Evolutionary conservation across 2,888 invertebrate species (phyloP).

Genomic region (Scrobipalpa costella): DNA sequence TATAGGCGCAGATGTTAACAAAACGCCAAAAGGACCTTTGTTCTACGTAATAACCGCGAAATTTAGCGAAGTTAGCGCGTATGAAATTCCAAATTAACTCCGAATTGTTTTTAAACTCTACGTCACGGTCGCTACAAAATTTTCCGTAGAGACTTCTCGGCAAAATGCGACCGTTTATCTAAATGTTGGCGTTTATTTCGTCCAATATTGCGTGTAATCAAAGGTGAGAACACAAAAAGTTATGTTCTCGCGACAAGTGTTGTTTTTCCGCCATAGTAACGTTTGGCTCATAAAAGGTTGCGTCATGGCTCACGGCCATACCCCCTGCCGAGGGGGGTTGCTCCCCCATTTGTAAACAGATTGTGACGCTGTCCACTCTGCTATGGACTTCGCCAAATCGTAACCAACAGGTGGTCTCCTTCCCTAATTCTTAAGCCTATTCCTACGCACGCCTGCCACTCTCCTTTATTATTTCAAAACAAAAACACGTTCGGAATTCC

Average conservation of each 20-base stretch:
- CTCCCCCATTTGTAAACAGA: constrained; percentile 76
- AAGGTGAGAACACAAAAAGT: constrained; percentile 62
- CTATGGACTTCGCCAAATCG: constrained; percentile 65
- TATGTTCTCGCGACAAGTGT: constrained; percentile 69
- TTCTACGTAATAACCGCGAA: constrained; percentile 47
- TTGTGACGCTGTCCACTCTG: constrained; percentile 67
- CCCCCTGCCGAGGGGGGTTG: constrained; percentile 49
- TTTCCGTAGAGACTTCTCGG: constrained; percentile 1
- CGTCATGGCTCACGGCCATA: constrained; percentile 60
- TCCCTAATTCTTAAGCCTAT: constrained; percentile 23
- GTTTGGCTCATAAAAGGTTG: constrained; percentile 70
- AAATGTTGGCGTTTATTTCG: neutral
- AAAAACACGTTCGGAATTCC: constrained; percentile 32
- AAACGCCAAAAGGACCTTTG: constrained; percentile 41
- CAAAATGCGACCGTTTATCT: neutral
- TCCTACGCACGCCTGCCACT: constrained; percentile 3
- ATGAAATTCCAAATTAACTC: constrained; percentile 34
- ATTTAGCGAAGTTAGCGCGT: constrained; percentile 39
- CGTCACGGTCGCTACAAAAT: constrained; percentile 21
- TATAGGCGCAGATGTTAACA: constrained; percentile 34
- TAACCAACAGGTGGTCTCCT: constrained; percentile 72
- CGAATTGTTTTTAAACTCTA: constrained; percentile 31
- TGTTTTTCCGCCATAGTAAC: constrained; percentile 77
- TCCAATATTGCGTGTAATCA: constrained; percentile 45
- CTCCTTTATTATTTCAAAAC: constrained; percentile 10